Base-by-base conservation (phyloP, 2,888 invertebrate genomes). In the Troides helena region DNA sequence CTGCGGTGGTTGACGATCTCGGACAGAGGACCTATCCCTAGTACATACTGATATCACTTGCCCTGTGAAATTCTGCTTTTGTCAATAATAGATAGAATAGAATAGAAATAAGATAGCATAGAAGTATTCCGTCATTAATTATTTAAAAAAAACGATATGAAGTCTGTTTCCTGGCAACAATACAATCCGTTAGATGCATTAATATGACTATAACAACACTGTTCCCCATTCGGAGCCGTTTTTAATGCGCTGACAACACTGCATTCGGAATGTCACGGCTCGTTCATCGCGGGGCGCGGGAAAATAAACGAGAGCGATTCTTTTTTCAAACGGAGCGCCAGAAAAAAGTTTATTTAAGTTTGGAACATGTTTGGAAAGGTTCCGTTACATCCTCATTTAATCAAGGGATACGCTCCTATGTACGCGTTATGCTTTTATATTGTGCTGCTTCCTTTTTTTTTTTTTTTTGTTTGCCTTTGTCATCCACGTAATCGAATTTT, bases 251-350 rank as follows among this genome's bases (percentile, higher is more conserved):
- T 87, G 86, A 85, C 87, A 87, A 85, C 87, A 87, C 80, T 85
- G 83, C 85, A 87, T 90, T 90, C 90, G 84, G 74, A 90, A 87
- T 91, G 92, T 91, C 91, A 91, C 91, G 92, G 88, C 90, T 92
- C 85, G 90, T 91, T 90, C 89, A 86, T 86, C 85, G 87, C 81
- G 76, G 75, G 79, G 83, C 85, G 85, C 84, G 86, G 88, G 88
- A 89, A 89, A 87, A 87, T 87, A 87, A 87, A 88, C 85, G 84
- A 87, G 84, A 80, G 72, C 77, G 77, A 81, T 85, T 80, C 79
- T 84, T 84, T 87, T 87, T 81, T 74, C 76, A 81, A 82, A 74
- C 72, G 74, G 72, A 81, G 83, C 85, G 84, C 84, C 82, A 82
- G 81, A 84, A 87, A 86, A 88, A 85, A 82, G 82, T 85, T 86